A percentile compares a stretch with the other conserved stretches of the same genome.
Conservation (phyloP, 1,140 invertebrate species). For the Bemisia tabaci region DNA sequence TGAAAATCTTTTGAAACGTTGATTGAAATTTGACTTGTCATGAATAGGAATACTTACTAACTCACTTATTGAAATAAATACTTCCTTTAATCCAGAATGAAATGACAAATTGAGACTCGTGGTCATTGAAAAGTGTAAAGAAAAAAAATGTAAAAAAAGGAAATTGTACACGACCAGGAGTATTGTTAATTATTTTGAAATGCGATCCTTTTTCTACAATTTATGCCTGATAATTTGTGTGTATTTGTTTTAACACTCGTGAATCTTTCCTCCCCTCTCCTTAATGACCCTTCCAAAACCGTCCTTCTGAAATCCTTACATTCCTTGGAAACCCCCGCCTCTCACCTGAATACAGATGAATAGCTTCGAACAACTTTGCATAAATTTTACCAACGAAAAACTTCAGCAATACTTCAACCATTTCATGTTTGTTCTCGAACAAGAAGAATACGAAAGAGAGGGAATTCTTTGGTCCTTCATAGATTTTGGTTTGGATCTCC, state of each 20-base stretch:
- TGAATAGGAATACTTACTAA: too few species aligned
- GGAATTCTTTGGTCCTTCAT: constrained; percentile 84
- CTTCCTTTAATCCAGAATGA: too few species aligned
- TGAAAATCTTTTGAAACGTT: too few species aligned
- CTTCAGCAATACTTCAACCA: constrained; percentile 95
- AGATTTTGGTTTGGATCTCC: constrained; percentile 89
- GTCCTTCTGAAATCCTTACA: constrained; percentile 1
- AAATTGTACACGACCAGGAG: too few species aligned
- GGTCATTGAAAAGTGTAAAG: too few species aligned
- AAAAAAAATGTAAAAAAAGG: too few species aligned
- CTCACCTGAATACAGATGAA: constrained; percentile 34
- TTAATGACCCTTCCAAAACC: constrained; percentile 27
- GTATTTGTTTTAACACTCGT: background rate
- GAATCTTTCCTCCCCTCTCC: background rate
- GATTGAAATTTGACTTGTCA: too few species aligned
- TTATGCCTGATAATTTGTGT: constrained; percentile 4
- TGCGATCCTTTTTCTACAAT: background rate
- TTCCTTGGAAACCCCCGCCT: background rate
- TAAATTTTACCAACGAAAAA: constrained; percentile 95
- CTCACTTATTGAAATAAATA: too few species aligned
- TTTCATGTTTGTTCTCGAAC: constrained; percentile 93
- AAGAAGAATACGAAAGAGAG: constrained; percentile 89
- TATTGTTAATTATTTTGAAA: too few species aligned
- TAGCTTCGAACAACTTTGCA: constrained; percentile 91
- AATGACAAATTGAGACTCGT: too few species aligned